phyloP scores from a whole-genome alignment of 2,888 invertebrate species.

The Coleophora flavipennella region DNA sequence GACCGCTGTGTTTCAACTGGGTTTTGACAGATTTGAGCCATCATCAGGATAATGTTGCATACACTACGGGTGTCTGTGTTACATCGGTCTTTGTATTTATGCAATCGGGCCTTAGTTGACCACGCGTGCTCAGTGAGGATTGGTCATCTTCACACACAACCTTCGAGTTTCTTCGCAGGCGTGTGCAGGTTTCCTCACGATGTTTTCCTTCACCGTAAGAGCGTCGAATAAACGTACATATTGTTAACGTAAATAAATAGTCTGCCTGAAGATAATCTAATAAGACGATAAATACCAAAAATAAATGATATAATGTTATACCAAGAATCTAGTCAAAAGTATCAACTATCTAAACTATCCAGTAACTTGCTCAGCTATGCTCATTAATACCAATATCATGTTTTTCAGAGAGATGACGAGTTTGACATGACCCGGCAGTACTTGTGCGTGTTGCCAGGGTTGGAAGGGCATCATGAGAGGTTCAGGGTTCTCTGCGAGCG shows the following conservation, averaged over 20 bases:
- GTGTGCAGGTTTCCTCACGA: too few species aligned
- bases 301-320: neutral
- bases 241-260: too few species aligned
- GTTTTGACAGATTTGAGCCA: too few species aligned
- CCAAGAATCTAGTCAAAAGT: neutral
- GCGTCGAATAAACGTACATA: too few species aligned
- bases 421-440: conserved; percentile 17
- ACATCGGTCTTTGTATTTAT: neutral
- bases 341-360: too few species aligned
- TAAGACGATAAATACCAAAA: neutral
- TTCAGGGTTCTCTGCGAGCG: conserved; percentile 29
- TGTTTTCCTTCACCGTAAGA: too few species aligned
- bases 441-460: conserved; percentile 33
- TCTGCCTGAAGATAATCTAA: neutral
- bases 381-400: neutral
- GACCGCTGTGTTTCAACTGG: too few species aligned
- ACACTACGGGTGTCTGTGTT: neutral
- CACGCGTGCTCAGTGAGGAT: too few species aligned
- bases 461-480: conserved; percentile 32
- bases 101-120: neutral
- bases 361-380: too few species aligned
- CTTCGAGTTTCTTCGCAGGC: too few species aligned
- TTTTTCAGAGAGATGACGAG: conserved; percentile 19
- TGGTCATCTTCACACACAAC: too few species aligned
- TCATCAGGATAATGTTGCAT: too few species aligned